Conservation (phyloP, 2,113 vertebrate species). For the Chaetura pelagica region DNA sequence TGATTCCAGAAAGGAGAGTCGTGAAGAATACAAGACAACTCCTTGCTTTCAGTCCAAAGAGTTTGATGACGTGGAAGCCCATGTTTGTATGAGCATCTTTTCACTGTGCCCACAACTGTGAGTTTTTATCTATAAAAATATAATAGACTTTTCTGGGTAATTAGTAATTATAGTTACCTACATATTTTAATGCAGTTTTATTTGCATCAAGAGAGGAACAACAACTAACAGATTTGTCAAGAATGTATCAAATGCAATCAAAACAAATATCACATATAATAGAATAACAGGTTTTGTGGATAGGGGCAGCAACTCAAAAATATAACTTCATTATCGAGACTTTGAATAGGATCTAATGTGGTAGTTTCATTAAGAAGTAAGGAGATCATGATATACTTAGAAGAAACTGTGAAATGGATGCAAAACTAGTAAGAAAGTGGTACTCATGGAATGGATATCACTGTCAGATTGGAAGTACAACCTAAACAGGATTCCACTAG, state of each 20-base stretch:
- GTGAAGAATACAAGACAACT: not conserved
- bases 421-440: not conserved
- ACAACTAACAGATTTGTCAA: not conserved
- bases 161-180: not conserved
- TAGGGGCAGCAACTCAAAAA: not conserved
- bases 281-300: not conserved
- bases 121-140: not conserved
- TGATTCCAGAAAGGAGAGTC: not conserved
- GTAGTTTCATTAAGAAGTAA: not conserved
- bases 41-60: not conserved
- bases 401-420: not conserved
- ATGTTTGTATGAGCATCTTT: not conserved
- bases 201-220: not conserved
- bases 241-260: not conserved
- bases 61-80: not conserved
- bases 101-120: not conserved
- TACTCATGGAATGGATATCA: not conserved
- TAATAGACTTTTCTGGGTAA: not conserved
- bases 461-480: not conserved
- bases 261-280: not conserved
- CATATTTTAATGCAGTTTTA: not conserved
- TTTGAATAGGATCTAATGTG: not conserved
- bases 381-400: not conserved
- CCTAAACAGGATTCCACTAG: not conserved
- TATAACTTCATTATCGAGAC: not conserved